Evolutionary conservation across 35 echinoderm and acorn worm genomes (phyloP), one percentile per base, ranked within the genome.

Genomic region (Antedon bifida): DNA sequence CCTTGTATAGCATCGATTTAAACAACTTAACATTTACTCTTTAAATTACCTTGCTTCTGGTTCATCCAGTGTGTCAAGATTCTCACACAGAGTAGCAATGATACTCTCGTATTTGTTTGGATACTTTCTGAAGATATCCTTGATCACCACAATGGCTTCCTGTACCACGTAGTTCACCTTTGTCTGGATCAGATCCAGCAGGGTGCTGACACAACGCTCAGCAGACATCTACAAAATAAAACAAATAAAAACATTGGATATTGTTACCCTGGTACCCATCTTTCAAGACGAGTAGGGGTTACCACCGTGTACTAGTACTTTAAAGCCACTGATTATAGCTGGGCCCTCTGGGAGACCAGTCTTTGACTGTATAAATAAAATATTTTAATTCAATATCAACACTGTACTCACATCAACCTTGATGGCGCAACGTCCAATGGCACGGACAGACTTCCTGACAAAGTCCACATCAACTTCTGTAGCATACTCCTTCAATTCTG

Each of bases 101-200:
- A 99, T 99, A 31, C 95, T 99, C 76, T 99, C 95, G 74, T 99
- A 99, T 78, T 99, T 99, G 85, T 99, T 99, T 77, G 95, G 95
- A 75, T 99, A 99, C 73, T 93, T 99, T 31, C 95, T 86, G 90
- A 99, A 99, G 81, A 99, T 99, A 51, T 99, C 95, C 86, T 99
- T 99, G 91, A 99, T 99, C 64, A 99, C 95, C 10, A 99, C 95
- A 29, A 99, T 93, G 55, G 95, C 95, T 83, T 99, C 95, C 77
- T 99, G 95, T 23, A 99, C 95, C 0, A 99, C 95, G 46, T 99
- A 99, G 88, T 99, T 99, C 85, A 99, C 95, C 81, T 93, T 99
- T 33, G 95, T 99, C 38, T 99, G 95, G 83, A 99, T 99, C 51
- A 99, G 95, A 64, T 99, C 95, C 31, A 99, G 91, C 30, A 97